phyloP scores from a whole-genome alignment of 2,113 vertebrate genomes.

The Aegotheles bennettii region DNA sequence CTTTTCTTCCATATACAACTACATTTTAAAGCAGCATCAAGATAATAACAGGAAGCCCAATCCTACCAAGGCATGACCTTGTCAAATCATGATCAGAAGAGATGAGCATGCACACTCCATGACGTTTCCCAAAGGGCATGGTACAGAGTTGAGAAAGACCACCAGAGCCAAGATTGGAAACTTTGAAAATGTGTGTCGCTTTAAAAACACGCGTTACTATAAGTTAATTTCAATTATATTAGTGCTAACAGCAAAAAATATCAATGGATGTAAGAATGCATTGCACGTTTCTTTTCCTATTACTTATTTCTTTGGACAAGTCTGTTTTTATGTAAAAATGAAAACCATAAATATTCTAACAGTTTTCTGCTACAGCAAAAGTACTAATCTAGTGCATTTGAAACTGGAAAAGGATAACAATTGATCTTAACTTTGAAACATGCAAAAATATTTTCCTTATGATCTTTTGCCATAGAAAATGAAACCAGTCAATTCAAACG shows the following conservation, averaged over 20 bases:
- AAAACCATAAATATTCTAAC: conserved; percentile 32
- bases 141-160: background rate
- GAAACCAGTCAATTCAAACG: conserved; percentile 33
- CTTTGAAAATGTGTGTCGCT: background rate
- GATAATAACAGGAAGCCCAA: conserved; percentile 29
- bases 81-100: conserved; percentile 44
- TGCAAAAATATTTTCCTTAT: conserved; percentile 50
- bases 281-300: background rate
- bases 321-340: background rate
- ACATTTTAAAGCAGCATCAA: conserved; percentile 29
- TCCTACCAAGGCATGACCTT: conserved; percentile 23
- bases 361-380: conserved; percentile 2
- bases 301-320: no score
- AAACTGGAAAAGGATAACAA: conserved; percentile 31
- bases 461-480: conserved; percentile 52
- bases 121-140: conserved; percentile 23
- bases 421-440: conserved; percentile 41
- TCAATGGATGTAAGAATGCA: background rate
- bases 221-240: background rate
- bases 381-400: background rate
- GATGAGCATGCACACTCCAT: background rate
- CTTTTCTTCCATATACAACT: background rate
- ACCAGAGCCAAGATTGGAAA: background rate
- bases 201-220: background rate
- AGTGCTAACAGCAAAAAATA: background rate